Evolutionary conservation across 2,797 vertebrate species (phyloP).

Genomic region (Spinibarbus caldwelli): DNA sequence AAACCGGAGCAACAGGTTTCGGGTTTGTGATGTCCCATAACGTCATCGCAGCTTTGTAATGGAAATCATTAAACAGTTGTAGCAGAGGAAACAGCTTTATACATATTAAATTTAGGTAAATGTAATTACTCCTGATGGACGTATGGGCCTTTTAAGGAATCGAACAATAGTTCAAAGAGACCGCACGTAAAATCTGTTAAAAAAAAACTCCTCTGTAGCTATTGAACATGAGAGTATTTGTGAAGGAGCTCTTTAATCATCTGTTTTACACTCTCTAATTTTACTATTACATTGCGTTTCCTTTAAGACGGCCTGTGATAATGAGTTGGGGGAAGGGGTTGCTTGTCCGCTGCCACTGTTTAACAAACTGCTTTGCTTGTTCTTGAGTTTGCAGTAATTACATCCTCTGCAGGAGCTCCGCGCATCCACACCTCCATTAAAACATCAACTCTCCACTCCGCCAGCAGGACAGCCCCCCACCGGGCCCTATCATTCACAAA

Average conservation of each 20-base stretch:
- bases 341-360: conserved; percentile 68
- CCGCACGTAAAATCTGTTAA: background rate
- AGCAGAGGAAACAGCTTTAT: conserved; percentile 39
- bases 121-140: conserved; percentile 51
- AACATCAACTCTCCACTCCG: conserved; percentile 86
- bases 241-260: conserved; percentile 33
- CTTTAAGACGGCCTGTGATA: conserved; percentile 31
- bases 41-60: conserved; percentile 40
- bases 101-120: conserved; percentile 28
- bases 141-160: conserved; percentile 20
- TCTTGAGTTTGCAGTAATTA: conserved; percentile 85
- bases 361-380: conserved; percentile 73
- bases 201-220: conserved; percentile 8
- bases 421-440: conserved; percentile 91
- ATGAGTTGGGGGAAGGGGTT: conserved; percentile 31
- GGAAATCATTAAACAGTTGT: conserved; percentile 40
- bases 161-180: conserved; percentile 44
- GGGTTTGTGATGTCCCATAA: conserved; percentile 15
- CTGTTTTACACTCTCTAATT: conserved; percentile 39
- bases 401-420: conserved; percentile 85
- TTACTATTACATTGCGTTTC: conserved; percentile 36
- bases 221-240: conserved; percentile 15
- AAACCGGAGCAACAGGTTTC: conserved; percentile 23
- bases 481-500: conserved; percentile 84
- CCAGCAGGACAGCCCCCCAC: conserved; percentile 85